Conservation (phyloP, 2,888 invertebrate species). For the Neria commutata region DNA sequence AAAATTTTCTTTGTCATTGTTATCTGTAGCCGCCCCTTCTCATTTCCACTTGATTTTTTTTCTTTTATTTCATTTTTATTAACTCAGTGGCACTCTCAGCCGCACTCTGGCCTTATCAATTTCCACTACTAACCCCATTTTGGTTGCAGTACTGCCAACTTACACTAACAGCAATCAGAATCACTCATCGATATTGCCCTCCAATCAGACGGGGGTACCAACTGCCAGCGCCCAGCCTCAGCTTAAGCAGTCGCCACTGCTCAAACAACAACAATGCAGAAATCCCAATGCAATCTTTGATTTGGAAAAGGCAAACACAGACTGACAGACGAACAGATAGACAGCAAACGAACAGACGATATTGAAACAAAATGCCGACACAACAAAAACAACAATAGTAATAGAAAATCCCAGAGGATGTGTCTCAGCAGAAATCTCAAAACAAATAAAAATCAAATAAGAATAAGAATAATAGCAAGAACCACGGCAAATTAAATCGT, state of each 20-base stretch:
- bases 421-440: too few relatives aligned
- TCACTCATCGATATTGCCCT: constrained; percentile 1
- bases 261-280: constrained; percentile 29
- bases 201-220: too few relatives aligned
- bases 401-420: too few relatives aligned
- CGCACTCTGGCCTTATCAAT: not conserved
- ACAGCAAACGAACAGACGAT: too few relatives aligned
- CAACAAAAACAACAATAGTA: too few relatives aligned
- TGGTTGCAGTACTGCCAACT: not conserved
- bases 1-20: not conserved
- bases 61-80: too few relatives aligned
- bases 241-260: not conserved
- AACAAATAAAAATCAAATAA: too few relatives aligned
- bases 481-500: too few relatives aligned
- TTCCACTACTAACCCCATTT: not conserved
- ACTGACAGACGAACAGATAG: too few relatives aligned
- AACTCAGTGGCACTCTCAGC: too few relatives aligned
- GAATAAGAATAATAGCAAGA: too few relatives aligned
- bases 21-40: not conserved
- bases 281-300: constrained; percentile 48
- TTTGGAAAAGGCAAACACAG: constrained; percentile 32
- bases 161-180: constrained; percentile 2
- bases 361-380: too few relatives aligned
- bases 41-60: not conserved
- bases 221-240: not conserved